Conservation (phyloP, 2,113 vertebrate genomes). For the Aegotheles bennettii region DNA sequence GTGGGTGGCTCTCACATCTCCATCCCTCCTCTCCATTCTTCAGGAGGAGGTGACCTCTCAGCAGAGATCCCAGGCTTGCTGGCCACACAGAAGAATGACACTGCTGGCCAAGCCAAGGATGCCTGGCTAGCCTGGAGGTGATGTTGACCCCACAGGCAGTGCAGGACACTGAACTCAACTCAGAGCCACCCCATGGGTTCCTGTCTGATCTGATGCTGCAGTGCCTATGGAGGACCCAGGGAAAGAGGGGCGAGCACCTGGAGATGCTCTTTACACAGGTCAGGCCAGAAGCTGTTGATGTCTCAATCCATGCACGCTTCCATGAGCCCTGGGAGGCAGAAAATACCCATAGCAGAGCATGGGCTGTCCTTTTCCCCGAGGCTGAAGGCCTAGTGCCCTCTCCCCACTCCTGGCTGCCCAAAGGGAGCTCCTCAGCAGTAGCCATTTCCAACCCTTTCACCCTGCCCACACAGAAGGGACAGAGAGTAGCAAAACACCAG, state of each 20-base stretch:
- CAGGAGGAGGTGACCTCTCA: neutral
- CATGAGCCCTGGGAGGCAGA: neutral
- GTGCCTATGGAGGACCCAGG: neutral
- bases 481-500: neutral
- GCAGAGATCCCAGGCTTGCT: neutral
- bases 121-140: neutral
- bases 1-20: neutral
- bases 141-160: neutral
- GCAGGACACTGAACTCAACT: neutral
- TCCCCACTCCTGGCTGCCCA: neutral
- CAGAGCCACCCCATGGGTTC: neutral
- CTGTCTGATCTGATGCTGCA: neutral
- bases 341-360: fast-evolving
- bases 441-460: neutral
- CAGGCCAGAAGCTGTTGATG: neutral
- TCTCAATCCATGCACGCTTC: neutral
- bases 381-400: neutral
- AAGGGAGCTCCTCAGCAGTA: neutral
- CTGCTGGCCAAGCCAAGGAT: neutral
- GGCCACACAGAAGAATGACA: neutral
- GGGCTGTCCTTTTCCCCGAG: neutral
- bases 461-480: neutral
- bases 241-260: neutral
- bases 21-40: neutral
- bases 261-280: neutral